These are phyloP conservation scores for Microctenopoma stevenorrisi DNA, from an alignment of 2,797 vertebrate species.

Conservation along the genomic window DNA sequence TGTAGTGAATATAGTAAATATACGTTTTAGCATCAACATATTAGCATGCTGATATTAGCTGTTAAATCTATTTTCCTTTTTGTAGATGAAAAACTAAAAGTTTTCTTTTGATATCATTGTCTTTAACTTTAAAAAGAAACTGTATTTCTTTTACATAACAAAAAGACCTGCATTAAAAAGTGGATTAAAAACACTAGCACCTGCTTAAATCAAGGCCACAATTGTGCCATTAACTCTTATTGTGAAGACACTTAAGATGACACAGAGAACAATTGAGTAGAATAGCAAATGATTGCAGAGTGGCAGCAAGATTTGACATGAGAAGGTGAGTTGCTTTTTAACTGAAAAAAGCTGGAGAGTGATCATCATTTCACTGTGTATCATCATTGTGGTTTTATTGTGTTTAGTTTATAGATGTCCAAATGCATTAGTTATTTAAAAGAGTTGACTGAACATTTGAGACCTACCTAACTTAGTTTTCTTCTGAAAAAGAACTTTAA, in stretches of 20 bases:
- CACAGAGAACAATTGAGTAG: slow-evolving; percentile 19
- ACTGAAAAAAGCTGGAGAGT: not conserved
- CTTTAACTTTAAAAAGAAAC: not conserved
- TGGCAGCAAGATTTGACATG: slow-evolving; percentile 2
- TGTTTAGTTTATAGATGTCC: slow-evolving; percentile 1
- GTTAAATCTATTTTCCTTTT: not conserved
- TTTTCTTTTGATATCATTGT: not conserved
- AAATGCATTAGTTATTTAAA: not conserved
- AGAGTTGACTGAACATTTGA: not conserved
- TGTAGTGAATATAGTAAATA: no score
- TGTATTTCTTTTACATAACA: slow-evolving; percentile 26
- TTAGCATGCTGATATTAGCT: no score
- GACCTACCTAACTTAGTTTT: no score
- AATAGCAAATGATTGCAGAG: slow-evolving; percentile 45
- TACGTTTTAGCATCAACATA: no score
- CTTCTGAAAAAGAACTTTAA: no score
- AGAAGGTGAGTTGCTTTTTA: slow-evolving; percentile 13
- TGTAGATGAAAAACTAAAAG: not conserved
- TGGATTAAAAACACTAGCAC: slow-evolving; percentile 19
- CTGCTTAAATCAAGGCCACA: slow-evolving; percentile 34
- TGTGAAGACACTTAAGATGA: slow-evolving; percentile 19
- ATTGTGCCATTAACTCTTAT: slow-evolving; percentile 41
- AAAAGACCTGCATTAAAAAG: slow-evolving; percentile 17
- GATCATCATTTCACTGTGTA: not conserved
- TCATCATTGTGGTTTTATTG: not conserved